Percentiles rank a stretch among this genome's conserved stretches.
Evolutionary conservation across 1,140 invertebrate genomes (phyloP).

Genomic region (Diachasma alloeum): DNA sequence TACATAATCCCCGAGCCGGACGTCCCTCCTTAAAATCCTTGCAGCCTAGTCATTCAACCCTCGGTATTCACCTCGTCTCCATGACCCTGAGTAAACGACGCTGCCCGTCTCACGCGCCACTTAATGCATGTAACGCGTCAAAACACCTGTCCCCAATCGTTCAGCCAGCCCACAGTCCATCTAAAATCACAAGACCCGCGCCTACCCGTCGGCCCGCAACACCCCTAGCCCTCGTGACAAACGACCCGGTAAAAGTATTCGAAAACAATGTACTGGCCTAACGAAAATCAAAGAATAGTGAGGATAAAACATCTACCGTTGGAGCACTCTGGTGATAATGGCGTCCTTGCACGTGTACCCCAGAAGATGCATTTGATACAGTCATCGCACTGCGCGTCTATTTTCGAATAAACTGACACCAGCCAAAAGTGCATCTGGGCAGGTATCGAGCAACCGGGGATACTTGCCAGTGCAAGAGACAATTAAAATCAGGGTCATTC

Average conservation of each 20-base stretch:
- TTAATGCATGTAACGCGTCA: background rate
- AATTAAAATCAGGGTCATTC: constrained; percentile 21
- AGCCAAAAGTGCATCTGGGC: constrained; percentile 27
- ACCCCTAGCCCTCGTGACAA: no score
- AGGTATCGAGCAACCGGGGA: constrained; percentile 5
- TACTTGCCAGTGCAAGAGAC: background rate
- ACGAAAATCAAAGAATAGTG: background rate
- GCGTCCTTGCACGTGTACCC: constrained; percentile 6
- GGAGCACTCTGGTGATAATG: background rate
- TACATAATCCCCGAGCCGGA: no score
- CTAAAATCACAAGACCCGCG: background rate
- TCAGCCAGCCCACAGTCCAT: background rate
- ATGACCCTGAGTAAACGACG: constrained; percentile 19
- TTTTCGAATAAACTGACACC: constrained; percentile 19
- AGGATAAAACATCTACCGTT: background rate
- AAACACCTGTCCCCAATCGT: background rate
- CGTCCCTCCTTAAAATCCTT: background rate
- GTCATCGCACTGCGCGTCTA: constrained; percentile 17
- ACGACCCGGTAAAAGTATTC: no score
- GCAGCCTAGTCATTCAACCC: constrained; percentile 21
- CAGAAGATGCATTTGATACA: constrained; percentile 2
- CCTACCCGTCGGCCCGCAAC: background rate
- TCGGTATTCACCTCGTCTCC: constrained; percentile 3
- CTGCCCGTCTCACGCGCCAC: background rate
- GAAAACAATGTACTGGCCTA: background rate